phyloP scores from a whole-genome alignment of 2,888 invertebrate genomes.

The Junonia oenone region DNA sequence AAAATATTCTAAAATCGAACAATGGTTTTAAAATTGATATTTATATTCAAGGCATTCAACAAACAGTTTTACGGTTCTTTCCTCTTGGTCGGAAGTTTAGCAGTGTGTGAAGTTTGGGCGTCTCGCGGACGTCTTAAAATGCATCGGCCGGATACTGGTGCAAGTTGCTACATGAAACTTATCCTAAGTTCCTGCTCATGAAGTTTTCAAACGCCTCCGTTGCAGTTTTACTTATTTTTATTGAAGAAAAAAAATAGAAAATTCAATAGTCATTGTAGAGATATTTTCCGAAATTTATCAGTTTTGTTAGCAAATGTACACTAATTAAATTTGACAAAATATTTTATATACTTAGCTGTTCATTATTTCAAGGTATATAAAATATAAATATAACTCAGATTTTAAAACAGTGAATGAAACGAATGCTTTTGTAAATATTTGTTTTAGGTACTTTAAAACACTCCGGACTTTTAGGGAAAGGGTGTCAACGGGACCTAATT shows the following conservation, averaged over 20 bases:
- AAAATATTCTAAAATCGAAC: background rate
- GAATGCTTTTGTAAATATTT: too few relatives aligned
- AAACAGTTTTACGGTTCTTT: background rate
- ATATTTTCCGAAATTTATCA: too few relatives aligned
- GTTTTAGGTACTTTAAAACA: too few relatives aligned
- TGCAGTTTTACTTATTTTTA: conserved; percentile 1
- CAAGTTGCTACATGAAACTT: conserved; percentile 2
- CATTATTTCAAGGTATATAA: too few relatives aligned
- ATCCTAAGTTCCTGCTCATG: conserved; percentile 3
- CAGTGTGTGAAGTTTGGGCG: background rate
- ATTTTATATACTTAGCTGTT: too few relatives aligned
- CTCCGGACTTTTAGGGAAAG: too few relatives aligned
- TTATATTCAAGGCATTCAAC: background rate
- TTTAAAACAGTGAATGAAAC: too few relatives aligned
- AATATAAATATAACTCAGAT: too few relatives aligned
- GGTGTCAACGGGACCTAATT: too few relatives aligned
- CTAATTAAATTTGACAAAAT: background rate
- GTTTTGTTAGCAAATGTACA: background rate
- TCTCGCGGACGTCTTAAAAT: background rate
- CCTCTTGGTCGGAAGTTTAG: background rate
- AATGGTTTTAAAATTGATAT: background rate
- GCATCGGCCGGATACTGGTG: background rate
- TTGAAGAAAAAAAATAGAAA: too few relatives aligned
- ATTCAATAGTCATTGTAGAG: too few relatives aligned
- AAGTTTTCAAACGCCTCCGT: conserved; percentile 7